These are phyloP conservation scores for Hypolimnas misippus DNA, from an alignment of 2,888 invertebrate species.

Conservation along the genomic window DNA sequence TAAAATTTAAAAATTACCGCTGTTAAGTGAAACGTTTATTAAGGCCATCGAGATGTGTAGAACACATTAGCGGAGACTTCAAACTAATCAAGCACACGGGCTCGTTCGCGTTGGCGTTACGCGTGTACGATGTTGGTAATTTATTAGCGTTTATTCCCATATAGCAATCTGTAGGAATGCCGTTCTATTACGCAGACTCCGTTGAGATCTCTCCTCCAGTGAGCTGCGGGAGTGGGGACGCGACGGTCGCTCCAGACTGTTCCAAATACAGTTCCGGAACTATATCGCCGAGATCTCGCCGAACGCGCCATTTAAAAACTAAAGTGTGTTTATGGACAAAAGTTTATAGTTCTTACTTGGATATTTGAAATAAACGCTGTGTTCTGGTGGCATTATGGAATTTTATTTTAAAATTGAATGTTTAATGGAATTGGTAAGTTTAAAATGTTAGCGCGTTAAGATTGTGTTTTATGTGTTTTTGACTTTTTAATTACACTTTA, in stretches of 20 bases:
- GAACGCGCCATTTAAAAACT: conserved; percentile 46
- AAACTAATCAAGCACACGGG: conserved; percentile 80
- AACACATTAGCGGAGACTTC: conserved; percentile 76
- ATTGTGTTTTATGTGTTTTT: neutral
- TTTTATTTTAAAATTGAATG: conserved; percentile 56
- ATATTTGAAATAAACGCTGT: conserved; percentile 58
- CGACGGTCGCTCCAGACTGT: conserved; percentile 61
- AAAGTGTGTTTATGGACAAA: conserved; percentile 57
- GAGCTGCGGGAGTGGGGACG: conserved; percentile 69
- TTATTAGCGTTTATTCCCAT: conserved; percentile 83
- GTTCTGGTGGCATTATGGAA: conserved; percentile 59
- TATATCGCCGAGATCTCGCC: conserved; percentile 55
- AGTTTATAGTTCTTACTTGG: conserved; percentile 53
- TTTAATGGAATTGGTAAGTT: conserved; percentile 58
- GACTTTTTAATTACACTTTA: neutral
- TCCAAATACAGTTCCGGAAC: conserved; percentile 50
- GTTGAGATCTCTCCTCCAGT: conserved; percentile 79
- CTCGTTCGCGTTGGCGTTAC: conserved; percentile 72
- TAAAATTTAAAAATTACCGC: neutral
- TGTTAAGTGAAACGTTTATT: conserved; percentile 2
- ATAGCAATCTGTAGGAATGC: conserved; percentile 82
- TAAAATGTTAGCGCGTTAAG: neutral
- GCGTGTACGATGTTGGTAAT: conserved; percentile 80
- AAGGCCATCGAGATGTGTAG: conserved; percentile 11
- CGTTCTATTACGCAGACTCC: conserved; percentile 83